Conservation (phyloP, 2,888 invertebrate genomes). For the Volucella inanis region DNA sequence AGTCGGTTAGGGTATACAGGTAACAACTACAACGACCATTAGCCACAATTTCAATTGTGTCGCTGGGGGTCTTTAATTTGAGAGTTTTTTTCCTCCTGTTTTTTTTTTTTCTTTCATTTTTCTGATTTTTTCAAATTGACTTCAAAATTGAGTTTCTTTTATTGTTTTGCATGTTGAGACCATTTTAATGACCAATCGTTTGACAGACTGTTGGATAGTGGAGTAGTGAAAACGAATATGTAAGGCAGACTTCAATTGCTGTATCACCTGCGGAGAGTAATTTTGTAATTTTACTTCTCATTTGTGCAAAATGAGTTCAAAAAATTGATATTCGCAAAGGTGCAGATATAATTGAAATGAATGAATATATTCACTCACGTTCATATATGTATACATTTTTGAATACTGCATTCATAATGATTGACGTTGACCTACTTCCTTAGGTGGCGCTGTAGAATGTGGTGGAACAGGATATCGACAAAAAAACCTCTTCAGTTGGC, state of each 20-base stretch:
- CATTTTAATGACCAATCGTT: slow-evolving; percentile 64
- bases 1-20: slow-evolving; percentile 32
- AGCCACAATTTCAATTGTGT: slow-evolving; percentile 66
- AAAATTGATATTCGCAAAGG: not conserved
- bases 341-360: too few species aligned
- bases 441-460: too few species aligned
- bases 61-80: slow-evolving; percentile 50
- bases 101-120: too few species aligned
- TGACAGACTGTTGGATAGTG: slow-evolving; percentile 28
- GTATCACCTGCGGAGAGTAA: slow-evolving; percentile 48
- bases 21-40: slow-evolving; percentile 40
- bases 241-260: slow-evolving; percentile 68
- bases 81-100: not conserved
- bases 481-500: too few species aligned
- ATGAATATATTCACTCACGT: too few species aligned
- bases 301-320: slow-evolving; percentile 33
- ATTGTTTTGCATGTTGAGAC: slow-evolving; percentile 57
- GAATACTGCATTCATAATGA: too few species aligned
- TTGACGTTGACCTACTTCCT: too few species aligned
- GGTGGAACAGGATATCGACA: too few species aligned
- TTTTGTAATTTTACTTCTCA: slow-evolving; percentile 55
- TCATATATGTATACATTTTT: too few species aligned
- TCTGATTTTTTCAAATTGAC: too few species aligned
- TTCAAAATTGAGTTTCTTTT: slow-evolving; percentile 43
- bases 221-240: slow-evolving; percentile 18